A percentile compares a stretch with the other conserved stretches of the same genome.
Conservation (phyloP, 1,140 invertebrate genomes). For the Drosophila tsacasi region DNA sequence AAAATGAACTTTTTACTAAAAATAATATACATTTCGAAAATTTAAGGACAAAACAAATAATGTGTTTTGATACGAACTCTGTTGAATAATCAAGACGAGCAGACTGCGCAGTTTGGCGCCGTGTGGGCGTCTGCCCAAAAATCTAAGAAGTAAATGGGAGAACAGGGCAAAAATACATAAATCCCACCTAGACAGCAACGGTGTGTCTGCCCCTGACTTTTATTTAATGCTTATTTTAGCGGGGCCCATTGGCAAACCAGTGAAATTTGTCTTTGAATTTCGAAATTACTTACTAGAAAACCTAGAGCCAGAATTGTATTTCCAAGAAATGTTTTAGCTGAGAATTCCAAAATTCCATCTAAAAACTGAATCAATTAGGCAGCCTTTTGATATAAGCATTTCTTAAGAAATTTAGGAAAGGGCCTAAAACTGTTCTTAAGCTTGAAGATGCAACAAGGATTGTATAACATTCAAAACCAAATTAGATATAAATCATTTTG, state of each 20-base stretch:
- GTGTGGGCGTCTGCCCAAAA: slow-evolving; percentile 74
- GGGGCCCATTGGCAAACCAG: slow-evolving; percentile 7
- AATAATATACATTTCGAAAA: neutral
- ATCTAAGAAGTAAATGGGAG: slow-evolving; percentile 39
- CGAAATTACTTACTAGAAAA: neutral
- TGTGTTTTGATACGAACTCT: slow-evolving; percentile 23
- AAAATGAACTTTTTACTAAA: too few species aligned
- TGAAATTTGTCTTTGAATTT: neutral
- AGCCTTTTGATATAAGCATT: neutral
- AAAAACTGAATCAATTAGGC: neutral
- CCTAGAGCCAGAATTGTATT: neutral
- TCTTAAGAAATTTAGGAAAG: neutral
- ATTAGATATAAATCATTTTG: neutral
- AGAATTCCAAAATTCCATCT: neutral
- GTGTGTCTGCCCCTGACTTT: slow-evolving; percentile 50
- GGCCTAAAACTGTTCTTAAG: neutral
- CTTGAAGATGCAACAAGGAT: neutral
- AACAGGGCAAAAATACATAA: slow-evolving; percentile 43
- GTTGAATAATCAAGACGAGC: slow-evolving; percentile 69
- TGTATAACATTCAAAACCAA: neutral
- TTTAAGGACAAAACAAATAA: neutral
- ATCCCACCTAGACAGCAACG: slow-evolving; percentile 51
- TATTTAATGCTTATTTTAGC: slow-evolving; percentile 70
- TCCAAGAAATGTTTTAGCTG: neutral
- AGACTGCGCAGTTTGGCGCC: slow-evolving; percentile 75